These are phyloP conservation scores for Valencia hispanica DNA, from an alignment of 2,797 vertebrate species.

Conservation along the genomic window DNA sequence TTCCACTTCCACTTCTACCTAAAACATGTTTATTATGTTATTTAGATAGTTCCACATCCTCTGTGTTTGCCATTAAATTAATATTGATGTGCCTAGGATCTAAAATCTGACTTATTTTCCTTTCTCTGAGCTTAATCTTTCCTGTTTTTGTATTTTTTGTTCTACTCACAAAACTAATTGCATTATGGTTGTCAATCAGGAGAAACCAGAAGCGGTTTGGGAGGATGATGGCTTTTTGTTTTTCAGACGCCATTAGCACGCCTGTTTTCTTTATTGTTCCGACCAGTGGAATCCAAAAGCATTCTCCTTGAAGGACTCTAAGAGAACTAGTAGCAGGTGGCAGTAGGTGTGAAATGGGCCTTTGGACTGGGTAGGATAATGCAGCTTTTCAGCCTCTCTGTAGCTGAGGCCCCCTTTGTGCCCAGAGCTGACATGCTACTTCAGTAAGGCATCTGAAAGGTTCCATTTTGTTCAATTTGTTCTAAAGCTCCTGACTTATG, in stretches of 20 bases:
- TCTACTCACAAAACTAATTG: constrained; percentile 75
- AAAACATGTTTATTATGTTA: neutral
- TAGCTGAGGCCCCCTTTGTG: constrained; percentile 82
- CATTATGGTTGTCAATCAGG: constrained; percentile 70
- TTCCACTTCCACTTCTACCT: neutral
- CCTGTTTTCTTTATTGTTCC: constrained; percentile 71
- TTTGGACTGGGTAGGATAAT: constrained; percentile 81
- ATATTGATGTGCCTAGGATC: constrained; percentile 8
- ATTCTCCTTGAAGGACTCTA: constrained; percentile 79
- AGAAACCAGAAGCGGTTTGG: constrained; percentile 53
- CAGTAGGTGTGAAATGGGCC: constrained; percentile 81
- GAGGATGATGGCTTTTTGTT: constrained; percentile 73
- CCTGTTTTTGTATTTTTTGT: constrained; percentile 31
- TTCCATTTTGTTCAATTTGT: constrained; percentile 86
- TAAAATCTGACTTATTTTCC: neutral
- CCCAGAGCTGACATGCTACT: constrained; percentile 75
- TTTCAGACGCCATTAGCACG: constrained; percentile 77
- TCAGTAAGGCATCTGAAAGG: constrained; percentile 78
- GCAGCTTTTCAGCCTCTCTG: constrained; percentile 79
- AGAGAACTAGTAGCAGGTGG: constrained; percentile 87
- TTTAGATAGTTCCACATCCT: neutral
- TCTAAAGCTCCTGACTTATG: constrained; percentile 84
- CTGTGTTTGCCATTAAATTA: constrained; percentile 26
- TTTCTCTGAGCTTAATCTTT: constrained; percentile 36
- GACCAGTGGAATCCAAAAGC: constrained; percentile 81